Base-by-base conservation (phyloP, 2,888 invertebrate species). In the Myathropa florea region DNA sequence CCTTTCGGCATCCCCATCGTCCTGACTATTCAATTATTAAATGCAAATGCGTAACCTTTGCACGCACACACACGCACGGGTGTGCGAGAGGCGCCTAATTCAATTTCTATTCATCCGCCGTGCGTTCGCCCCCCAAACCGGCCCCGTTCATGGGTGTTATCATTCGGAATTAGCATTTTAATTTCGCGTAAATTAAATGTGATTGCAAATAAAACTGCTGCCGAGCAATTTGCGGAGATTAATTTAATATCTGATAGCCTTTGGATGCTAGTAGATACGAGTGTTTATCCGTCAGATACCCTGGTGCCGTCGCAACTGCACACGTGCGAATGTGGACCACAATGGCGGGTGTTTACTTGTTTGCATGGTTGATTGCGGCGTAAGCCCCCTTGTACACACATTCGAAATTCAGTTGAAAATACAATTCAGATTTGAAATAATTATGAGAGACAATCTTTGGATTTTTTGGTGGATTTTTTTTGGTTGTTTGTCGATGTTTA, bases 131-230 rank as follows among this genome's bases (percentile, higher is more conserved):
- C n/a, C 33, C 4, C 33, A 7, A 7, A 33, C 33, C 33, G 9
- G 1, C 6, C 1, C 46, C 18, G 23, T 26, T 18, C 30, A 23
- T 14, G 30, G 59, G 30, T 30, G 46, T 46, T 60, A 60, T 46
- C 60, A 46, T 21, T 71, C 12, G 26, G 21, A 61, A 72, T 72
- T 72, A 61, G 46, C 26, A 46, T 61, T 30, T 61, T 53, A 23
- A 61, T 53, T 61, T 72, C 9, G 21, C 46, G 61, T 72, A 61
- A 61, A 72, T 72, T 61, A 61, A 61, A 72, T 53, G 28, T 14
- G 46, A 46, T 53, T 61, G 23, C n/a, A 72, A 30, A 53, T 61
- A 30, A 23, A 72, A 61, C 23, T 72, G 60, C 71, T 46, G 39
- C 36, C 10, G 28, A 55, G 39, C 71, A 60, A 71, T 61, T 71